Base-by-base conservation (phyloP, 2,113 vertebrate genomes). In the Nothobranchius furzeri region DNA sequence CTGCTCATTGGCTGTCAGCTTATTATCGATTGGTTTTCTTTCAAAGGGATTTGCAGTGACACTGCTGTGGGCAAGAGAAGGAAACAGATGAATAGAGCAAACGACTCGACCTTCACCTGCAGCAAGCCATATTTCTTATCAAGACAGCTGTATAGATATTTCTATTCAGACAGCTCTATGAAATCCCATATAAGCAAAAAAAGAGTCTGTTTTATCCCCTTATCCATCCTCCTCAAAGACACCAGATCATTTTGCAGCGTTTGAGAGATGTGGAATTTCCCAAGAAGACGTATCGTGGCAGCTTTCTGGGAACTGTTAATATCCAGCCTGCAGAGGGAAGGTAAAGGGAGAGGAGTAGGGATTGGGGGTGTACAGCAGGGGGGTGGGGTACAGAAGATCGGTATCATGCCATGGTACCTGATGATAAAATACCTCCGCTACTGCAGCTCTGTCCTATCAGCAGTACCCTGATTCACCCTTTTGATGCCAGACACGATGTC, bases 281-380 rank as follows among this genome's bases (percentile, higher is more conserved):
- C 82, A 68, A 82, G 71, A 91, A 92, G 88, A 91, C 59, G 73
- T 83, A 91, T 89, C 78, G 75, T 79, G 72, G 81, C 85, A 80
- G 85, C 81, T 90, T 88, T 90, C 87, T 79, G 85, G 87, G 87
- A 91, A 87, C 86, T 86, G 90, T 87, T 88, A 88, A 85, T 82
- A 90, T 87, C 69, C 76, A 89, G 82, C 84, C 78, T 74, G 80
- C 73, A 82, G 69, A 66, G 73, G 61, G 56, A 83, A 83, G 82
- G 77, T 84, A 85, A 74, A 80, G 64, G 61, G 61, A 60, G 81
- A 69, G 55, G 66, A 75, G 75, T 57, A 48, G 53, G 57, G 70
- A 63, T 67, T 6, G 42, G 67, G 68, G 79, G 74, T 65, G 62
- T 81, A 55, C 73, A 67, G 73, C 52, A 49, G 67, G 72, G 68